Conservation (phyloP, 1,140 invertebrate genomes). For the Drosophila paulistorum region DNA sequence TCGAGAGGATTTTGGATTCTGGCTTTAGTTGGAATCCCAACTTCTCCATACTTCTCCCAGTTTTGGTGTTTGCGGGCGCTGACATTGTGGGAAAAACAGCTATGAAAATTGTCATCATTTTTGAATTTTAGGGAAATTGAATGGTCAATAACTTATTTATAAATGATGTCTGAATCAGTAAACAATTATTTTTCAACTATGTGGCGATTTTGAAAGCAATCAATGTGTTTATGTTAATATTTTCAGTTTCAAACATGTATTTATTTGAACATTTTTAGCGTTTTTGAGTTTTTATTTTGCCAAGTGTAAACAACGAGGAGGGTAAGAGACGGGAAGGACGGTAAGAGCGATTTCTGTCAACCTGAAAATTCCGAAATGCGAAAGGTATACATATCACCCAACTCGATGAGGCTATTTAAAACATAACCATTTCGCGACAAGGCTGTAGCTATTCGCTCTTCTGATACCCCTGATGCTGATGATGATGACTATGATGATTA, state of each 20-base stretch:
- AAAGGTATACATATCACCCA: conserved; percentile 9
- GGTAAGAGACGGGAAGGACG: background rate
- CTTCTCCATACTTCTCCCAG: background rate
- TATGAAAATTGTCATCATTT: background rate
- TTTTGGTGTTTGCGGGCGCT: background rate
- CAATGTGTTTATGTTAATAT: too few relatives aligned
- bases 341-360: too few relatives aligned
- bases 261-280: too few relatives aligned
- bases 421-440: conserved; percentile 73
- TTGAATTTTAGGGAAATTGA: too few relatives aligned
- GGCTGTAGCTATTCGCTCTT: conserved; percentile 31
- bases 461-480: conserved; percentile 40
- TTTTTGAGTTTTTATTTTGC: background rate
- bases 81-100: background rate
- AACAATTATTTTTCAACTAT: too few relatives aligned
- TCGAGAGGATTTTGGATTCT: conserved; percentile 47
- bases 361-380: background rate
- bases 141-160: too few relatives aligned
- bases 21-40: background rate
- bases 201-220: too few relatives aligned
- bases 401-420: conserved; percentile 77
- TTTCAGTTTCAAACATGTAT: too few relatives aligned
- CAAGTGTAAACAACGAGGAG: background rate
- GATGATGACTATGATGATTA: conserved; percentile 75
- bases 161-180: too few relatives aligned